Conservation (phyloP, 2,888 invertebrate species). For the Himalopsyche anomala region DNA sequence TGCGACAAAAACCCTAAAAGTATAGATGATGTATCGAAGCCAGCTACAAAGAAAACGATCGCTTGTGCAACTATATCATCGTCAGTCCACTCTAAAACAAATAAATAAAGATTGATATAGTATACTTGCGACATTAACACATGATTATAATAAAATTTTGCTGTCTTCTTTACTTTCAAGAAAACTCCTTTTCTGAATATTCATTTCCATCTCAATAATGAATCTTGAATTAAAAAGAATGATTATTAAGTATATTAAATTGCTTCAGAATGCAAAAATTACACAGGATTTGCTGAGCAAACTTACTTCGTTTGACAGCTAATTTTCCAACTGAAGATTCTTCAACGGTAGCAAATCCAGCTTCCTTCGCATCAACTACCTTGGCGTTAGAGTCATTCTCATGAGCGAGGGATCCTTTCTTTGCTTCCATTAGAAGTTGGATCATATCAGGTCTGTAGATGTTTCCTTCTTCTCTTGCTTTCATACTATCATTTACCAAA, state of each 20-base stretch:
- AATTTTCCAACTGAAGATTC: constrained; percentile 70
- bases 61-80: constrained; percentile 68
- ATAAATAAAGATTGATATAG: not conserved
- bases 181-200: too few species aligned
- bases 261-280: too few species aligned
- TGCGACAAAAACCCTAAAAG: constrained; percentile 67
- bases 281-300: too few species aligned
- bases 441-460: not conserved
- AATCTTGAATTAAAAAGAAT: too few species aligned
- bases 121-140: too few species aligned
- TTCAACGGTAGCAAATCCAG: constrained; percentile 72
- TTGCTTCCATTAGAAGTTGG: not conserved
- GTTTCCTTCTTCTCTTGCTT: constrained; percentile 5
- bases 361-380: constrained; percentile 67
- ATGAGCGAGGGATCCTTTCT: constrained; percentile 2
- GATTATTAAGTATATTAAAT: too few species aligned
- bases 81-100: constrained; percentile 57
- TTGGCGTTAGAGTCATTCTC: not conserved
- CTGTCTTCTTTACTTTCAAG: too few species aligned
- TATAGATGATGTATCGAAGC: constrained; percentile 68
- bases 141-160: too few species aligned
- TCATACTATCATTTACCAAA: constrained; percentile 3
- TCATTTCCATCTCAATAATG: too few species aligned
- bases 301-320: not conserved
- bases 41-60: constrained; percentile 68